A percentile compares a stretch with the other conserved stretches of the same genome.
phyloP scores from a whole-genome alignment of 2,797 vertebrate species.

The Callimico goeldii region DNA sequence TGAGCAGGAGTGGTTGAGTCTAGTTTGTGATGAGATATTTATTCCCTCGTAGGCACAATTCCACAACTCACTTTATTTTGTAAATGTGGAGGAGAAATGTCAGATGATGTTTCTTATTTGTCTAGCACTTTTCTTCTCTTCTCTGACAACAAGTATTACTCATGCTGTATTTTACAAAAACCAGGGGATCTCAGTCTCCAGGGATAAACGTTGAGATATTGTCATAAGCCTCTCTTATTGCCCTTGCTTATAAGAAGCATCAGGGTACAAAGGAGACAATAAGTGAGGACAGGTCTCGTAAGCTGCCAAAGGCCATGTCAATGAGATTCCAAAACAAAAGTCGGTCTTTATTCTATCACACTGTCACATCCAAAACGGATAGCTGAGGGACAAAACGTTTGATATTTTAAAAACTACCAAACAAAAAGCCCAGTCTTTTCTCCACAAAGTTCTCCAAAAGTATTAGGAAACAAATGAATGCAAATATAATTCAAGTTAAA shows the following conservation, averaged over 20 bases:
- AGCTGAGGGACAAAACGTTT: not conserved
- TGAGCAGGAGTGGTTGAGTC: not conserved
- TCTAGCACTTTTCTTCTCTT: not conserved
- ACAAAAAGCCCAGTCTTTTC: slow-evolving; percentile 57
- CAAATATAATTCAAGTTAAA: slow-evolving; percentile 61
- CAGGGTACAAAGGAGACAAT: not conserved
- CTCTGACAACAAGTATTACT: not conserved
- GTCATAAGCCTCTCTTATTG: not conserved
- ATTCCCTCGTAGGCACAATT: not conserved
- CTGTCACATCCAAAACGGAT: slow-evolving; percentile 9
- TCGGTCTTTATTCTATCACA: slow-evolving; percentile 35
- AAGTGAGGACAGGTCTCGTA: not conserved
- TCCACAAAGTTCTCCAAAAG: not conserved
- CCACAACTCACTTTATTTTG: not conserved
- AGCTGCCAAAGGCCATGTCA: slow-evolving; percentile 30
- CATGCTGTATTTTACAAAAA: not conserved
- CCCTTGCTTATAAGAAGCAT: not conserved
- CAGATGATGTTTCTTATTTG: not conserved
- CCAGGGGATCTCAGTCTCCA: not conserved
- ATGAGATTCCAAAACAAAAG: slow-evolving; percentile 38
- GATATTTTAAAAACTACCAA: slow-evolving; percentile 53
- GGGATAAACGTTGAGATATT: not conserved
- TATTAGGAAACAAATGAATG: slow-evolving; percentile 61
- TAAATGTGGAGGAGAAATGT: not conserved
- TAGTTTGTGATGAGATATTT: not conserved